phyloP scores from a whole-genome alignment of 2,797 vertebrate genomes.

The Tachyglossus aculeatus region DNA sequence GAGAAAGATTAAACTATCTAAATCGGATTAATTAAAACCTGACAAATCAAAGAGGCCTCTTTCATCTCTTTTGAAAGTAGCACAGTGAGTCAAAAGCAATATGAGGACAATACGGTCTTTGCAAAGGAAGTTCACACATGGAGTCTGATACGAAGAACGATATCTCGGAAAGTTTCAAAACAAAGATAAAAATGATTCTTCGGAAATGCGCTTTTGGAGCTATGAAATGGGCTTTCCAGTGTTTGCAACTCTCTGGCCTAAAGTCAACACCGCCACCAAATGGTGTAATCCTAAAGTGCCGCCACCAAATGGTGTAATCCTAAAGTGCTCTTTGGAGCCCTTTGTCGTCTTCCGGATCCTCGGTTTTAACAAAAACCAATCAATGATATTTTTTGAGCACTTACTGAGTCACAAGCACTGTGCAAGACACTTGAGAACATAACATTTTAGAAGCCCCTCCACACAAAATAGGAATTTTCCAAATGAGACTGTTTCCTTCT shows the following conservation, averaged over 20 bases:
- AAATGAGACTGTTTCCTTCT: background rate
- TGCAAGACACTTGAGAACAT: too few relatives aligned
- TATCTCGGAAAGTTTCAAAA: conserved; percentile 68
- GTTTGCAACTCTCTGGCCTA: conserved; percentile 12
- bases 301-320: conserved; percentile 69
- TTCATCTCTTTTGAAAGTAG: conserved; percentile 35
- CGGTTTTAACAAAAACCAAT: background rate
- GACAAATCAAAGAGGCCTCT: conserved; percentile 35
- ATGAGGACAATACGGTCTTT: conserved; percentile 45
- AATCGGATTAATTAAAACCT: background rate
- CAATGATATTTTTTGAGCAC: background rate
- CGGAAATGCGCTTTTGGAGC: conserved; percentile 56
- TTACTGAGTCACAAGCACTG: too few relatives aligned
- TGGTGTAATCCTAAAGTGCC: conserved; percentile 40
- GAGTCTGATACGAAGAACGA: conserved; percentile 39
- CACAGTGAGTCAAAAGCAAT: conserved; percentile 56
- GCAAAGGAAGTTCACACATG: conserved; percentile 57
- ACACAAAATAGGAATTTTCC: background rate
- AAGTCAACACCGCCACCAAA: conserved; percentile 73
- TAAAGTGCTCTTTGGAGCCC: conserved; percentile 4
- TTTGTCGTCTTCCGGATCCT: rapidly evolving
- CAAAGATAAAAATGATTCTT: conserved; percentile 70
- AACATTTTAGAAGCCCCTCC: too few relatives aligned
- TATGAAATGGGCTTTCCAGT: conserved; percentile 19
- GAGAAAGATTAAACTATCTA: conserved; percentile 31